Evolutionary conservation across 2,797 vertebrate genomes (phyloP), one percentile per base, ranked within the genome.

Genomic region (Knipowitschia caucasica): DNA sequence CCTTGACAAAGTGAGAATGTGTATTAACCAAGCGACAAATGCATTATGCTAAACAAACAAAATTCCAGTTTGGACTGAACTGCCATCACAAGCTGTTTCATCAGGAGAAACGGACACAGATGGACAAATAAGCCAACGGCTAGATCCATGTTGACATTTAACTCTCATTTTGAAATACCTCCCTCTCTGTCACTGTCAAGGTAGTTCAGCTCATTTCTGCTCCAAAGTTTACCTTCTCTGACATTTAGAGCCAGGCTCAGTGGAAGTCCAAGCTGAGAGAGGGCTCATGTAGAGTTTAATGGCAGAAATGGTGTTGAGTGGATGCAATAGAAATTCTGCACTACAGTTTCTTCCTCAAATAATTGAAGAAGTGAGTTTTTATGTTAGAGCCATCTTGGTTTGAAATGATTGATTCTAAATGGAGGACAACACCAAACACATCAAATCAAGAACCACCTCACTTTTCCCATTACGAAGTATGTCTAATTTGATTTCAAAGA

Each of bases 91-190:
- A 43, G 21, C 12, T 43, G 40, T 43, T 43, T 21, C 26, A 75
- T 53, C 51, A 71, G 56, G 68, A 2, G 15, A 71, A 20, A 25
- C 3, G 7, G 8, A 49, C 42, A 74, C 62, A 75, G 71, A 84
- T 56, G 49, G 49, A 58, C 38, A 39, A 58, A 71, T 66, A 69
- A 72, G 47, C 58, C 58, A 70, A 54, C 64, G 25, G 26, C 36
- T 14, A 38, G 53, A 75, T 73, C 65, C 65, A 73, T 70, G 26
- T 23, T 76, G 81, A 76, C 76, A 77, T 73, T 75, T 74, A 77
- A 39, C 64, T 51, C 31, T 64, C 36, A 7, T 26, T 73, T 69
- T 66, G 15, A 53, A 51, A 64, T 46, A 63, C 40, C 59, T 64
- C 60, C 62, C 47, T 58, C 56, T n/a, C 56, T 64, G 53, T 69